These are phyloP conservation scores for Callipepla squamata DNA, from an alignment of 2,113 vertebrate genomes.

Conservation along the genomic window DNA sequence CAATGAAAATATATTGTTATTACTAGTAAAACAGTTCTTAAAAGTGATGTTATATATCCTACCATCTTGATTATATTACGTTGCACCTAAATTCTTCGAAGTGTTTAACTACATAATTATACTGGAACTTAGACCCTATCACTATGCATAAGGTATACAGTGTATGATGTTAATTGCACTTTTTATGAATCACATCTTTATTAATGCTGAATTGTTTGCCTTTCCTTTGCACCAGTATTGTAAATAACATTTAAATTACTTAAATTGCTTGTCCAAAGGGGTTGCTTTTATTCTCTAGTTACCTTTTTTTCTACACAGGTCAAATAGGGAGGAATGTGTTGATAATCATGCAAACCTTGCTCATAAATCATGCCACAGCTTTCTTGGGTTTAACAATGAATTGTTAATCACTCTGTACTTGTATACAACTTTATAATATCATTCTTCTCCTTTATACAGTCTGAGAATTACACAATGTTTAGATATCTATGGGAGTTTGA, in stretches of 20 bases:
- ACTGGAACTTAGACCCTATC: background rate
- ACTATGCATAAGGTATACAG: background rate
- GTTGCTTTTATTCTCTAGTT: background rate
- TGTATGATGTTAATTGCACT: background rate
- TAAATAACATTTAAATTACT: background rate
- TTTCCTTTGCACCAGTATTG: background rate
- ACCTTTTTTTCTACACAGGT: background rate
- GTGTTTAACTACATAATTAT: background rate
- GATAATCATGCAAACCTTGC: background rate
- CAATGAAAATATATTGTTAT: background rate
- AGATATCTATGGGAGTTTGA: background rate
- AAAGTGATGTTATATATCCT: background rate
- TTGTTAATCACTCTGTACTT: background rate
- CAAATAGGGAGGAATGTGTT: background rate
- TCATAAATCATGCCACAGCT: background rate
- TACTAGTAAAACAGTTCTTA: background rate
- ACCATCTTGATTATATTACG: background rate
- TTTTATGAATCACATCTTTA: background rate
- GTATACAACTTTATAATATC: background rate
- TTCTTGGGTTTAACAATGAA: background rate
- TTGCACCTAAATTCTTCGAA: background rate
- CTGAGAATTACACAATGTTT: background rate
- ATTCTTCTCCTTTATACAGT: background rate
- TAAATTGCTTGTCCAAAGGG: background rate
- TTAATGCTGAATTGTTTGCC: background rate